Conservation (phyloP, 2,797 vertebrate species). For the Pipistrellus pipistrellus region DNA sequence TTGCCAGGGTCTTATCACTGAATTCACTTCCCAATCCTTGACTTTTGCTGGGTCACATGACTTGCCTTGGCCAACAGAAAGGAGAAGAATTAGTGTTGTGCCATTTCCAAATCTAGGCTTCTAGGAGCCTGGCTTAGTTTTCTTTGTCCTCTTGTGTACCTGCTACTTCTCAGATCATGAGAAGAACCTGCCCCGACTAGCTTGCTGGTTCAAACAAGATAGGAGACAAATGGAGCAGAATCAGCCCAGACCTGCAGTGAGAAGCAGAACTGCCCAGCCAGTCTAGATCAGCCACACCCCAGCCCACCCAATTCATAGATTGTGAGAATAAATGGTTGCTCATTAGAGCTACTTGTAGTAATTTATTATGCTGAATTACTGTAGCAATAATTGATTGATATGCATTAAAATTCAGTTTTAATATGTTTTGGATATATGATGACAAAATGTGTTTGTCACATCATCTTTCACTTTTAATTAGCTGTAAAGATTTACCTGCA, state of each 20-base stretch:
- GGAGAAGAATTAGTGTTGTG: not conserved
- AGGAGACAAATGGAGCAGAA: not conserved
- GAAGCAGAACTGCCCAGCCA: not conserved
- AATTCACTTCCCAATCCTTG: not conserved
- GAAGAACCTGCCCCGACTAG: not conserved
- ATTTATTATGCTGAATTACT: not conserved
- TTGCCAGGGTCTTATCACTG: not conserved
- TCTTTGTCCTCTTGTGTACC: not conserved
- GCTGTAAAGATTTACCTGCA: not conserved
- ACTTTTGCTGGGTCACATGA: not conserved
- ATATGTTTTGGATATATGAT: not conserved
- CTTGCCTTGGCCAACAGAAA: not conserved
- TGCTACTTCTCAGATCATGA: not conserved
- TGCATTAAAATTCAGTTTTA: slow-evolving; percentile 5
- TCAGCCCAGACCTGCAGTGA: not conserved
- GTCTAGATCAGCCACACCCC: not conserved
- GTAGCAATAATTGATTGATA: not conserved
- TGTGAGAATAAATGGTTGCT: not conserved
- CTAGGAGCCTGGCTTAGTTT: not conserved
- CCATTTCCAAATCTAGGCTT: slow-evolving; percentile 10
- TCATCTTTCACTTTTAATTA: slow-evolving; percentile 12
- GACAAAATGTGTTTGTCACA: not conserved
- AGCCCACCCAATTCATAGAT: not conserved
- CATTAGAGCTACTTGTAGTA: not conserved
- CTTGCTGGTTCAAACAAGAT: not conserved